Conservation (phyloP, 2,888 invertebrate genomes). For the Noctua fimbriata region DNA sequence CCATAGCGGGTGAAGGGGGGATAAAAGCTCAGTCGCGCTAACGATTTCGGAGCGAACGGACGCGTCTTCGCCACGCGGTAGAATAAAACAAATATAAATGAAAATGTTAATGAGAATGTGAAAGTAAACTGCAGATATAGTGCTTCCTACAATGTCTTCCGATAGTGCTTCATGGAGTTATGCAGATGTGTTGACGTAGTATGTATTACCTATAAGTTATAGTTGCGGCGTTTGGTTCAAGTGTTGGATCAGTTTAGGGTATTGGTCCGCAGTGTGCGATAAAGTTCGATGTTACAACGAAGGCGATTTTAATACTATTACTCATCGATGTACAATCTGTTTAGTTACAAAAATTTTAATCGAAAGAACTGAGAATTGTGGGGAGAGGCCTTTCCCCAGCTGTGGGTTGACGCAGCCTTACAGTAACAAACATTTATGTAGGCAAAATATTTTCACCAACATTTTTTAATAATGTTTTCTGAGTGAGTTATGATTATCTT, state of each 20-base stretch:
- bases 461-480: background rate
- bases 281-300: constrained; percentile 2
- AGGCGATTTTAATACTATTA: background rate
- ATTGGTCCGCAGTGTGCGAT: constrained; percentile 50
- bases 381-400: background rate
- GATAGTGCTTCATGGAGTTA: constrained; percentile 41
- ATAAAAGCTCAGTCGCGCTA: constrained; percentile 75
- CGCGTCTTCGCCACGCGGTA: constrained; percentile 54
- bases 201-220: constrained; percentile 31
- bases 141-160: constrained; percentile 66
- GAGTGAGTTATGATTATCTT: background rate
- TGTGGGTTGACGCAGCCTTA: background rate
- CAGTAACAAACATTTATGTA: background rate
- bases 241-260: constrained; percentile 30
- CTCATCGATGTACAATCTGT: background rate
- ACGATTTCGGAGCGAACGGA: constrained; percentile 64
- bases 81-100: constrained; percentile 31
- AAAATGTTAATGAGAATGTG: constrained; percentile 57
- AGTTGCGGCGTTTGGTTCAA: constrained; percentile 31
- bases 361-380: background rate
- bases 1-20: constrained; percentile 57
- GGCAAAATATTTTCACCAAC: background rate
- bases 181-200: constrained; percentile 46
- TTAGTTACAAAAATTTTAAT: background rate
- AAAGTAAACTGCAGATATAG: constrained; percentile 42